Evolutionary conservation across 2,113 vertebrate species (phyloP).

Genomic region (zebrafish (Danio rerio)): DNA sequence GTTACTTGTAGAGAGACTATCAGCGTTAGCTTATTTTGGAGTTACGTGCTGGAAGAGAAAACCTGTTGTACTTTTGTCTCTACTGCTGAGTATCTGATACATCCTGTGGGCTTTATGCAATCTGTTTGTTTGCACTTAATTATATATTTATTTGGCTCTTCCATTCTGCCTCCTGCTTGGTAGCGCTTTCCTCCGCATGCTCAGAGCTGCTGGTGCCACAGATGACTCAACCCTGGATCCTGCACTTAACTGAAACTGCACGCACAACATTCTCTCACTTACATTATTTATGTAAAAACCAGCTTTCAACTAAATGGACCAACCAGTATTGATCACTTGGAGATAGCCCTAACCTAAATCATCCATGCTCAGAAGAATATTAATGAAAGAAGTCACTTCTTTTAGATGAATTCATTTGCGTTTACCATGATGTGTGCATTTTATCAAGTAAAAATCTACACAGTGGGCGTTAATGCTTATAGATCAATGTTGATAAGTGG

Average conservation of each 20-base stretch:
- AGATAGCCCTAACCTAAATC: neutral
- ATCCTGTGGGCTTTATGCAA: conserved; percentile 25
- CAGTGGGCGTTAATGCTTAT: no score
- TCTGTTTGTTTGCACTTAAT: neutral
- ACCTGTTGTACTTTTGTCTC: neutral
- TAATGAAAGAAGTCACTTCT: neutral
- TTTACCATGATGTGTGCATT: no score
- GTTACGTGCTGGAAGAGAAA: neutral
- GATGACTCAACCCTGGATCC: conserved; percentile 27
- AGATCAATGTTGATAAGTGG: no score
- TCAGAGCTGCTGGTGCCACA: conserved; percentile 27
- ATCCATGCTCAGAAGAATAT: neutral
- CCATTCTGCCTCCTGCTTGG: conserved; percentile 20
- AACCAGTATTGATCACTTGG: conserved; percentile 4
- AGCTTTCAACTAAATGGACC: neutral
- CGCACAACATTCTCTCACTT: neutral
- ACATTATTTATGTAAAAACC: conserved; percentile 8
- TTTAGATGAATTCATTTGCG: no score
- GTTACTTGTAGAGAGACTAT: neutral
- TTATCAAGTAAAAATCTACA: no score
- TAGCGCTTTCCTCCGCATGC: neutral
- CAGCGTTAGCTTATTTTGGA: neutral
- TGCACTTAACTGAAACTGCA: conserved; percentile 17
- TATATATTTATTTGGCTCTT: conserved; percentile 6
- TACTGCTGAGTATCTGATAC: neutral